Base-by-base conservation (phyloP, 92 coral and sea anemone genomes). In the Porites cylindrica region DNA sequence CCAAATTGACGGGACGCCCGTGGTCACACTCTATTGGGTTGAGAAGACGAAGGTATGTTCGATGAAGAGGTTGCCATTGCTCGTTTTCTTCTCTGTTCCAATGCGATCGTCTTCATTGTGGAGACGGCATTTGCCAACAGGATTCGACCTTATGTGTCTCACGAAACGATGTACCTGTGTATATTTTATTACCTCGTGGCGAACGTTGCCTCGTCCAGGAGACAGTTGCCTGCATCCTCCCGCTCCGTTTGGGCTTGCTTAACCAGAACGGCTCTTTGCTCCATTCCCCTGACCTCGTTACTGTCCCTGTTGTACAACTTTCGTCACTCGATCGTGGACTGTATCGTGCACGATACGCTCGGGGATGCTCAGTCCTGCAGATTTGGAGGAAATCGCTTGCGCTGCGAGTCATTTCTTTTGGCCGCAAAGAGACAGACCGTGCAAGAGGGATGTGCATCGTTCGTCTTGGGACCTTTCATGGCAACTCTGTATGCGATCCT, bases 81-180 rank as follows among this genome's bases (percentile, higher is more conserved):
- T 16, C 10, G 54, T 1, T 70, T 70, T 12, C 20, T 70, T 6
- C 8, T 70, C 8, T 12, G 75, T 16, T 32, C 54, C 54, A 70
- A 70, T 18, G 54, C 75, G 51, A 13, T 70, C 19, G 75, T 70
- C 2, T 70, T 70, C 54, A 16, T 70, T 14, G 20, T 54, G 1
- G 75, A 70, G 54, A 70, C 75, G 75, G 75, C 23, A 21, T 21
- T 21, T 21, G 23, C 23, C 23, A 21, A 21, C 23, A 21, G 23
- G 9, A 23, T 76, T 21, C 66, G 80, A 1, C 80, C 66, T 1
- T 76, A 56, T 23, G 80, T 76, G 18, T 76, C 80, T 10, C 51
- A 76, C 51, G 66, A 76, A 21, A 76, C 80, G 43, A 20, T 76
- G 66, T 56, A 76, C 12, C 21, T 76, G 50, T 54, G 32, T 11